phyloP scores from a whole-genome alignment of 1,140 invertebrate genomes.

The Bombus picipes region DNA sequence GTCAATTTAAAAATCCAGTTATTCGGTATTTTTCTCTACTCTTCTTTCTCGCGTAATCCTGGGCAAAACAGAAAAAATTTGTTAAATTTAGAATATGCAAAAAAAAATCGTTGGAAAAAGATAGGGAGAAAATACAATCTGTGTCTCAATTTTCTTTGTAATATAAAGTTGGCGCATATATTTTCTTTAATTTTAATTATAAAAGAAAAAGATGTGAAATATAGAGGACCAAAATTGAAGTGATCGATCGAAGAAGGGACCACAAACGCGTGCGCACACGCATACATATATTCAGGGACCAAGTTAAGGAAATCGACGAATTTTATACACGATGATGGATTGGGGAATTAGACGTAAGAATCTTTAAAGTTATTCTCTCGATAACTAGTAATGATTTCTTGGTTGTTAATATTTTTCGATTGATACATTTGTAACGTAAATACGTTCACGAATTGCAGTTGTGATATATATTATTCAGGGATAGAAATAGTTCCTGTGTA shows the following conservation, averaged over 20 bases:
- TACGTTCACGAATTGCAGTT: not conserved
- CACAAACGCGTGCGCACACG: not conserved
- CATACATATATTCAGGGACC: constrained; percentile 20
- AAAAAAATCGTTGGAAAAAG: too few species aligned
- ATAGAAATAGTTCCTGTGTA: not conserved
- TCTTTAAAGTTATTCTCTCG: constrained; percentile 63
- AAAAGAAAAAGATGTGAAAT: not conserved
- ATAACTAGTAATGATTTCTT: not conserved
- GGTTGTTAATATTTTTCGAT: not conserved
- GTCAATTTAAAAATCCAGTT: too few species aligned
- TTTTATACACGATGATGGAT: constrained; percentile 85
- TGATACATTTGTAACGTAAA: not conserved
- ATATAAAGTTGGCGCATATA: not conserved
- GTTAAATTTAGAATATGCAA: too few species aligned
- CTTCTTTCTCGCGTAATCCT: too few species aligned
- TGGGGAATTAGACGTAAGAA: constrained; percentile 91
- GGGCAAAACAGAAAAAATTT: too few species aligned
- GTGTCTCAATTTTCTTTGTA: not conserved
- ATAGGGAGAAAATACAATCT: not conserved
- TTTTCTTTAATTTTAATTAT: not conserved
- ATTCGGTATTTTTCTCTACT: too few species aligned
- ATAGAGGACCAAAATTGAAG: constrained; percentile 17
- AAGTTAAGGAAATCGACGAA: not conserved
- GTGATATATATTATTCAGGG: not conserved
- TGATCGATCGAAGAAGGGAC: constrained; percentile 17